These are phyloP conservation scores for Microcebus tavaratra DNA, from an alignment of 2,113 vertebrate genomes.

Conservation along the genomic window DNA sequence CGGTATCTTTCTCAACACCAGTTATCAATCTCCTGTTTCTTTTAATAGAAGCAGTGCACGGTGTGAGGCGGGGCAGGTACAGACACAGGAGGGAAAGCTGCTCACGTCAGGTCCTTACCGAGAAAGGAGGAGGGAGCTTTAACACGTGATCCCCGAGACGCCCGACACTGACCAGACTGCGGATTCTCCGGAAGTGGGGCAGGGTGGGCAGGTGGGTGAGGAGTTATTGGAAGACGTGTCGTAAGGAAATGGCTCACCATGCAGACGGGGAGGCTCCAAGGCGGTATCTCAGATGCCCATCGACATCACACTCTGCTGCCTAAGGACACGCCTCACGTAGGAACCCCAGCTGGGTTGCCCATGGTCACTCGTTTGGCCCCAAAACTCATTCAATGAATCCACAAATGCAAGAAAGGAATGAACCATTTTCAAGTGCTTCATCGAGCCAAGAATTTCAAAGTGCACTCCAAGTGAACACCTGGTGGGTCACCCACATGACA, in stretches of 20 bases:
- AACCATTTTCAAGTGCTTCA: not conserved
- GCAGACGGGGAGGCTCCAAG: not conserved
- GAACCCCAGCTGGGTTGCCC: not conserved
- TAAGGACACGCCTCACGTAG: not conserved
- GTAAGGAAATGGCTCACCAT: not conserved
- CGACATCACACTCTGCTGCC: not conserved
- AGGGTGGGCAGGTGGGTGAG: not conserved
- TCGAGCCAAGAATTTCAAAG: not conserved
- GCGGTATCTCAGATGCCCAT: not conserved
- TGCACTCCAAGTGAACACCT: not conserved
- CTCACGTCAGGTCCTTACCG: constrained; percentile 21
- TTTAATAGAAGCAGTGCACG: constrained; percentile 44
- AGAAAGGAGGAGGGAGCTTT: constrained; percentile 21
- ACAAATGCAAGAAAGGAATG: not conserved
- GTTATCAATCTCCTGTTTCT: constrained; percentile 54
- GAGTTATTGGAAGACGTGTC: not conserved
- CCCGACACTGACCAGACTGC: not conserved
- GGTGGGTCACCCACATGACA: accelerated
- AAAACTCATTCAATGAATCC: not conserved
- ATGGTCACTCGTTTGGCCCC: not conserved
- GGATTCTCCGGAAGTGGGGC: not conserved
- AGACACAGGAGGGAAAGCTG: constrained; percentile 25
- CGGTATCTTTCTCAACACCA: not conserved
- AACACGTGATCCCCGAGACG: not conserved
- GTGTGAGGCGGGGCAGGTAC: not conserved